Percentiles rank a stretch among this genome's conserved stretches.
These are phyloP conservation scores for Noctua comes DNA, from an alignment of 2,888 invertebrate genomes.

Conservation along the genomic window DNA sequence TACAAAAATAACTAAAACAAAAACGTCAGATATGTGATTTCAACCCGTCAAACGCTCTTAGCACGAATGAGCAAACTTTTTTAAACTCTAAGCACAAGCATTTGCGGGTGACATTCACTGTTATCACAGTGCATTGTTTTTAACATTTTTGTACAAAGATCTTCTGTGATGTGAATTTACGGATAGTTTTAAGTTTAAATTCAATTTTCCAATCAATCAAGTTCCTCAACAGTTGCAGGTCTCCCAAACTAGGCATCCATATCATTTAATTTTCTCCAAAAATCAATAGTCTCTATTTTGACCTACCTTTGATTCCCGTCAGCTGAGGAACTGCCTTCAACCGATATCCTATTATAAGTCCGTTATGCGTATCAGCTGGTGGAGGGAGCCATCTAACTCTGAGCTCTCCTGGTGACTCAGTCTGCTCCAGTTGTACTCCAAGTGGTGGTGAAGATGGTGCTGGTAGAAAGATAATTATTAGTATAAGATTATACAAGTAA, in stretches of 20 bases:
- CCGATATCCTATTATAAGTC: slow-evolving; percentile 84
- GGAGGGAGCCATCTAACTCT: slow-evolving; percentile 86
- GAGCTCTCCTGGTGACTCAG: slow-evolving; percentile 86
- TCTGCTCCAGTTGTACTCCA: slow-evolving; percentile 86
- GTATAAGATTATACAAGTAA: no score
- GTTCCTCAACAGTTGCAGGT: neutral
- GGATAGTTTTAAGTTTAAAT: neutral
- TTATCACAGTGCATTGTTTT: neutral
- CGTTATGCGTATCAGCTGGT: slow-evolving; percentile 86
- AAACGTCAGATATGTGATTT: neutral
- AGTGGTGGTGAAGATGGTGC: slow-evolving; percentile 87
- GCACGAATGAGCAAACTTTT: neutral
- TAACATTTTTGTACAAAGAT: neutral
- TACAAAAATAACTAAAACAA: no score
- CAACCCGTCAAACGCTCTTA: neutral
- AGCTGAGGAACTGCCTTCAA: slow-evolving; percentile 85
- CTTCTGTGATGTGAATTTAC: neutral
- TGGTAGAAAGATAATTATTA: slow-evolving; percentile 55
- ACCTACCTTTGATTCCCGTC: slow-evolving; percentile 81
- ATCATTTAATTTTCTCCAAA: neutral
- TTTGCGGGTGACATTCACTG: neutral
- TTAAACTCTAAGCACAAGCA: neutral
- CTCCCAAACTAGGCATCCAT: neutral
- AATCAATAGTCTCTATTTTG: neutral
- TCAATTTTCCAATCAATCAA: neutral